phyloP scores from a whole-genome alignment of 2,888 invertebrate species.

The Resseliella maxima region DNA sequence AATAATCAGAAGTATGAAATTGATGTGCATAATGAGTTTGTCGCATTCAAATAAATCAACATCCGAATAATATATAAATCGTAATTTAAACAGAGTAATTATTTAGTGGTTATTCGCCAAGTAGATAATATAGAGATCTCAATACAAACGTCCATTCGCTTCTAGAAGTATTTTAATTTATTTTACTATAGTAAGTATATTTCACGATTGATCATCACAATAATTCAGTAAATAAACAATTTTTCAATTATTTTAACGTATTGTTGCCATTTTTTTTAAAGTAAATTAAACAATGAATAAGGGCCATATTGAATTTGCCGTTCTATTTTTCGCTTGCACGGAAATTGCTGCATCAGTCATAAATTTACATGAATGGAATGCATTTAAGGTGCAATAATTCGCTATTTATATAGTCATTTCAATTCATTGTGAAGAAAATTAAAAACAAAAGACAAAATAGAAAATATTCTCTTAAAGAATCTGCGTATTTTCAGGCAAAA shows the following conservation, averaged over 20 bases:
- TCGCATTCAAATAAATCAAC: background rate
- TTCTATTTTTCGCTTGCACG: background rate
- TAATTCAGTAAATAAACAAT: too few species aligned
- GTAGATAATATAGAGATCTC: background rate
- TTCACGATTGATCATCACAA: too few species aligned
- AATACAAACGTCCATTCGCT: too few species aligned
- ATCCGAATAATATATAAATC: background rate
- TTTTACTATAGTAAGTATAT: too few species aligned
- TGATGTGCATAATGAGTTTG: background rate
- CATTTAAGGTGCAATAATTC: background rate
- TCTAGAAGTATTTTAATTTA: too few species aligned
- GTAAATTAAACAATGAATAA: background rate
- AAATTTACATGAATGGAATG: background rate
- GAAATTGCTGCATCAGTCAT: background rate
- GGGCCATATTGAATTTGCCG: background rate
- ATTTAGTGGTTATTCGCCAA: background rate
- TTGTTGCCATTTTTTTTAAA: background rate
- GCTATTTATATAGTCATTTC: constrained; percentile 66
- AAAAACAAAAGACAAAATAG: background rate
- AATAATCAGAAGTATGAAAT: background rate
- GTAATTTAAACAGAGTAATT: background rate
- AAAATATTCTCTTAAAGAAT: background rate
- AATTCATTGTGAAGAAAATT: constrained; percentile 69
- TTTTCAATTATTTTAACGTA: background rate
- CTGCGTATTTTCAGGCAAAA: background rate